Percentiles rank a stretch among this genome's conserved stretches.
phyloP scores from a whole-genome alignment of 1,140 invertebrate genomes.

The Penaeus chinensis region DNA sequence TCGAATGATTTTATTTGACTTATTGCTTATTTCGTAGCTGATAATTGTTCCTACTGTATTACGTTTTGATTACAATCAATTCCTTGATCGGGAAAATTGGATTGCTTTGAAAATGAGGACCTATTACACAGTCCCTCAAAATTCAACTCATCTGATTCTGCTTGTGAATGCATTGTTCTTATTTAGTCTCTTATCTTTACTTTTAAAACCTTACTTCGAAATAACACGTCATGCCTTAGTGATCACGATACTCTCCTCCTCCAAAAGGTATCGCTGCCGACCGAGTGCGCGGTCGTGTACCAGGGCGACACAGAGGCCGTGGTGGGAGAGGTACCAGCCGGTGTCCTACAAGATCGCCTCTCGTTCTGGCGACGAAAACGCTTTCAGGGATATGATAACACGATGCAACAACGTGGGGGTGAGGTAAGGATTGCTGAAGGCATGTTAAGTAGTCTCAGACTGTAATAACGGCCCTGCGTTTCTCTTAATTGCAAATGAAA shows the following conservation, averaged over 20 bases:
- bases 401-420: constrained; percentile 73
- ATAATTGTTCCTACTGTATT: neutral
- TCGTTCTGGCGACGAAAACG: constrained; percentile 79
- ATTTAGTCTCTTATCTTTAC: too few relatives aligned
- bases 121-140: too few relatives aligned
- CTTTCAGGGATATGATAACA: constrained; percentile 79
- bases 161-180: neutral
- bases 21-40: neutral
- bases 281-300: neutral
- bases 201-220: too few relatives aligned
- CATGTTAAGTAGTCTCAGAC: too few relatives aligned
- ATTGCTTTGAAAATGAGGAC: too few relatives aligned
- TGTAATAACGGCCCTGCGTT: too few relatives aligned
- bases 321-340: constrained; percentile 88
- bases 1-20: neutral
- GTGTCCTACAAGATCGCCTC: constrained; percentile 84
- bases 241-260: too few relatives aligned
- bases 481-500: too few relatives aligned
- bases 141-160: neutral
- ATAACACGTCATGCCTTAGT: too few relatives aligned
- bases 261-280: constrained; percentile 26
- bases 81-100: too few relatives aligned
- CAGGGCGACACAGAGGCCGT: constrained; percentile 71
- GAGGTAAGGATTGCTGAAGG: too few relatives aligned
- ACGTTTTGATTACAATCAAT: too few relatives aligned